Evolutionary conservation across 2,113 vertebrate species (phyloP).

Genomic region (Alosa alosa): DNA sequence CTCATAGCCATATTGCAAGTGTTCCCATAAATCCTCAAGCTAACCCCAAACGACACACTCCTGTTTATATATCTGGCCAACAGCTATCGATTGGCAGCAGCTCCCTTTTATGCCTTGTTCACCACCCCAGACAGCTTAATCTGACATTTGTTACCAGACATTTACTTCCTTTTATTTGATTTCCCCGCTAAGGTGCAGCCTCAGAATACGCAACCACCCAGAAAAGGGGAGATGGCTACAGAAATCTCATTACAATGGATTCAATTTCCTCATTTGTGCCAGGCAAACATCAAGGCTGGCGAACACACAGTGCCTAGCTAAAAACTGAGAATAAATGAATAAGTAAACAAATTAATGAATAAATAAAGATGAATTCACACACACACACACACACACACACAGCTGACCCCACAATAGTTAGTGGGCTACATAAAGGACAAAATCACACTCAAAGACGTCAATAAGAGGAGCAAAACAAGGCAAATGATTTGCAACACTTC

Average conservation of each 20-base stretch:
- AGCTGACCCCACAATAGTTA: neutral
- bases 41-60: neutral
- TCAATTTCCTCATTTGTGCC: neutral
- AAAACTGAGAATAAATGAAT: neutral
- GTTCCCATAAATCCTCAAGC: neutral
- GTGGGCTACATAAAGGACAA: no score
- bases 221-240: neutral
- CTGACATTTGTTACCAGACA: conserved; percentile 14
- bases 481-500: no score
- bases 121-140: conserved; percentile 13
- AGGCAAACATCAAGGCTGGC: neutral
- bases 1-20: neutral
- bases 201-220: neutral
- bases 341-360: neutral
- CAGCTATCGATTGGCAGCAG: conserved; percentile 11
- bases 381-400: neutral
- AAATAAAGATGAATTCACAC: neutral
- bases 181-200: neutral
- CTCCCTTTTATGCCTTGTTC: conserved; percentile 4
- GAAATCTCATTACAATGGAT: conserved; percentile 6
- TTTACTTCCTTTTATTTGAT: conserved; percentile 6
- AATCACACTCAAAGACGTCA: no score
- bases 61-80: neutral
- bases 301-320: neutral
- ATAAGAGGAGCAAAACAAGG: no score